These are phyloP conservation scores for Echinops telfairi DNA, from an alignment of 2,113 vertebrate genomes.

Conservation along the genomic window DNA sequence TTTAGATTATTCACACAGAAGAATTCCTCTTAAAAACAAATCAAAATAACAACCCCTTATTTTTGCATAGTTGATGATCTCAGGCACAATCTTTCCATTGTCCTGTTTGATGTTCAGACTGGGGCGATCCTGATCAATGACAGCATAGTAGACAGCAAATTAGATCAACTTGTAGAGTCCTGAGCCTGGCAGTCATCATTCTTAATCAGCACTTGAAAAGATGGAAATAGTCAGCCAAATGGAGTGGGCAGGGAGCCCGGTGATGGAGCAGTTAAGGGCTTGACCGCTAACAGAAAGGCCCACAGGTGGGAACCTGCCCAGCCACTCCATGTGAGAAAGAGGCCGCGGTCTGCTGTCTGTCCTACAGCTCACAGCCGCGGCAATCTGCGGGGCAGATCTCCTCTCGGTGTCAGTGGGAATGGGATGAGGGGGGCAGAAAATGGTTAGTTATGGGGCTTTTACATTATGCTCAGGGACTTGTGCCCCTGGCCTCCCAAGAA, in stretches of 20 bases:
- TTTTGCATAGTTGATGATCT: not conserved
- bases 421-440: not conserved
- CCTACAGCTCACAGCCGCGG: not conserved
- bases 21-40: conserved; percentile 5
- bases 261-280: not conserved
- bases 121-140: not conserved
- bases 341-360: not conserved
- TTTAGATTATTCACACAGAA: conserved; percentile 42
- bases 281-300: not conserved
- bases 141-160: not conserved
- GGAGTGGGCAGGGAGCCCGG: not conserved
- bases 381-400: not conserved
- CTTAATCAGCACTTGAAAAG: not conserved
- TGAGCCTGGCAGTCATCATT: not conserved
- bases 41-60: conserved; percentile 39
- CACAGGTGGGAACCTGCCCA: not conserved
- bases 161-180: not conserved
- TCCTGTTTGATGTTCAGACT: conserved; percentile 46
- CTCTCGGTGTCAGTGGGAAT: not conserved
- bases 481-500: not conserved
- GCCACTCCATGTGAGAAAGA: not conserved
- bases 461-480: not conserved
- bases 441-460: not conserved
- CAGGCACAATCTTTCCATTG: not conserved
- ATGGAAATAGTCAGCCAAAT: not conserved